Base-by-base conservation (phyloP, 2,113 vertebrate genomes). In the Lutjanus erythropterus region DNA sequence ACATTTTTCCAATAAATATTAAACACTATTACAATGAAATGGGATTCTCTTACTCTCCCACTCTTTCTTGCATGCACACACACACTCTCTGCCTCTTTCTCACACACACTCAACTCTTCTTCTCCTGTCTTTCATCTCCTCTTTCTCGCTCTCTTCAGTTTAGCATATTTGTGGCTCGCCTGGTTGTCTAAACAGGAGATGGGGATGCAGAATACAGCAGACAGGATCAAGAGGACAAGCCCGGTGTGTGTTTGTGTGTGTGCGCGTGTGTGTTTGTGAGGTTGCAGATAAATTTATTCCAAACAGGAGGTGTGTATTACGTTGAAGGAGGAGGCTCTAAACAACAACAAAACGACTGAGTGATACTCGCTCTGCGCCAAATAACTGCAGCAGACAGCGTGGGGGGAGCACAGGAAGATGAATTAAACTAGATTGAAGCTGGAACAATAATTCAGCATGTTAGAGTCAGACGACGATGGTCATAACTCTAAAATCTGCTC, bases 1-100 rank as follows among this genome's bases (percentile, higher is more conserved):
- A 94, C 94, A 93, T 94, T 94, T 83, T 92, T 93, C 91, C 94
- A 95, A 95, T 95, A 95, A 95, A 95, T 95, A 95, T 95, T 94
- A 95, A 95, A 95, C 93, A 95, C 94, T 90, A 94, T 93, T 93
- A 94, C 91, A 95, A 92, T 92, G 92, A 93, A 95, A 95, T 93
- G 90, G 94, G 90, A 94, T 94, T 94, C 92, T 83, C 89, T 86
- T 58, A 78, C 87, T 88, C 83, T 71, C 65, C 25, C 70, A 73
- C 84, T 86, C 77, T 11, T 50, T 79, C 27, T 27, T 14, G 6
- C 49, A 6, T 3, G 0, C 50, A 16, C 76, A 52, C 77, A 19
- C 75, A 60, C 72, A 49, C 74, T 31, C 67, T 23, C 39, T 37
- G 41, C 50, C 6, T 41, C 66, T 0, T 15, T 16, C 70, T 39